Evolutionary conservation across 2,888 invertebrate genomes (phyloP).

Genomic region (Sphaeridia pumilis): DNA sequence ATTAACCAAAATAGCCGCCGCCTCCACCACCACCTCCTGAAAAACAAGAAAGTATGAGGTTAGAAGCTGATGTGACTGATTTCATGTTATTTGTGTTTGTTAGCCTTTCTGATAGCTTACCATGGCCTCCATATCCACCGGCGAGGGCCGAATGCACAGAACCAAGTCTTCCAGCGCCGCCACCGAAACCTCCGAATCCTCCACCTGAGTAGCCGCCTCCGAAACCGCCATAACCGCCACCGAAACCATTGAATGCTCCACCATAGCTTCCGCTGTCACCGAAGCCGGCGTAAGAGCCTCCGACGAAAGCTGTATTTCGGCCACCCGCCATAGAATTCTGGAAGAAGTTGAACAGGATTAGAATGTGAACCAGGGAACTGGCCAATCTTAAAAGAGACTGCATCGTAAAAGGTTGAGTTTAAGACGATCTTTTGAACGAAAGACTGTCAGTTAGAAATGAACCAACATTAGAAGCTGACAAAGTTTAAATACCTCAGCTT

Average conservation of each 20-base stretch:
- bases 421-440: too few relatives aligned
- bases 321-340: slow-evolving; percentile 6
- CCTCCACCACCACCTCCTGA: slow-evolving; percentile 8
- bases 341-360: background rate
- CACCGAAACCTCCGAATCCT: slow-evolving; percentile 8
- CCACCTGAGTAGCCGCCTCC: slow-evolving; percentile 8
- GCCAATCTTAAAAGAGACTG: too few relatives aligned
- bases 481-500: too few relatives aligned
- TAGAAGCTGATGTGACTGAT: background rate
- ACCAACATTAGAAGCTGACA: too few relatives aligned
- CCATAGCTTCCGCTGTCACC: slow-evolving; percentile 8
- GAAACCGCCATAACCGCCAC: slow-evolving; percentile 14
- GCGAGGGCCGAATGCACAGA: slow-evolving; percentile 7
- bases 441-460: too few relatives aligned
- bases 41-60: background rate
- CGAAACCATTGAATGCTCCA: slow-evolving; percentile 13
- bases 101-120: background rate
- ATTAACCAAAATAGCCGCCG: slow-evolving; percentile 7
- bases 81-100: background rate
- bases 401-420: too few relatives aligned
- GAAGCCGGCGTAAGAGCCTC: slow-evolving; percentile 15
- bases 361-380: too few relatives aligned
- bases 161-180: slow-evolving; percentile 4
- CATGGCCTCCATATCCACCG: slow-evolving; percentile 9
- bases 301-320: slow-evolving; percentile 16